Conservation (phyloP, 2,797 vertebrate genomes). For the Semaprochilodus insignis region DNA sequence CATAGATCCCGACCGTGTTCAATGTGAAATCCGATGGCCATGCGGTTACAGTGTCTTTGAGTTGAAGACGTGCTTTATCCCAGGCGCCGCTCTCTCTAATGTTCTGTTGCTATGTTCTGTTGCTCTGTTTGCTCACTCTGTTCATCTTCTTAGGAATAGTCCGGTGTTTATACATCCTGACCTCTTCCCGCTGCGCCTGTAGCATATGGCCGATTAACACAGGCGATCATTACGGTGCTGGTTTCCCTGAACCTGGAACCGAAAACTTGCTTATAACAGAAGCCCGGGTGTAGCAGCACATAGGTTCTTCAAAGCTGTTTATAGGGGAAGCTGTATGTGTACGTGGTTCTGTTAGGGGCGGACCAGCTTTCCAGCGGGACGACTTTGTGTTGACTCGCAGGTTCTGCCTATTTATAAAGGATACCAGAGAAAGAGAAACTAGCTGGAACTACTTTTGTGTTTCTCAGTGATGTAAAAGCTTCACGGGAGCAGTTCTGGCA, state of each 20-base stretch:
- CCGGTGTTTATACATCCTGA: not conserved
- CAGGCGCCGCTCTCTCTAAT: slow-evolving; percentile 13
- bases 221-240: not conserved
- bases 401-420: too few relatives aligned
- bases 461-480: too few relatives aligned
- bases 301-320: too few relatives aligned
- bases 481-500: too few relatives aligned
- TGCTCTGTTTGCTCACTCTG: slow-evolving; percentile 31
- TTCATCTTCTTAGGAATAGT: not conserved
- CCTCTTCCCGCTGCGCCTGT: not conserved
- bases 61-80: slow-evolving; percentile 33
- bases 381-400: too few relatives aligned
- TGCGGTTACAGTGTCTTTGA: slow-evolving; percentile 35
- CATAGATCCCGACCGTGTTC: slow-evolving; percentile 19
- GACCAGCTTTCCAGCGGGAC: too few relatives aligned
- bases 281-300: too few relatives aligned
- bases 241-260: not conserved
- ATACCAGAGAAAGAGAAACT: too few relatives aligned
- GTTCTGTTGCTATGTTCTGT: not conserved
- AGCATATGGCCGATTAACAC: not conserved
- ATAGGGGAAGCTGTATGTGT: too few relatives aligned
- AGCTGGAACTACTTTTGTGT: not conserved
- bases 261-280: not conserved
- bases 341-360: too few relatives aligned
- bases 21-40: slow-evolving; percentile 39